phyloP scores from a whole-genome alignment of 1,140 invertebrate species.

The Philopotamus ludificatus region DNA sequence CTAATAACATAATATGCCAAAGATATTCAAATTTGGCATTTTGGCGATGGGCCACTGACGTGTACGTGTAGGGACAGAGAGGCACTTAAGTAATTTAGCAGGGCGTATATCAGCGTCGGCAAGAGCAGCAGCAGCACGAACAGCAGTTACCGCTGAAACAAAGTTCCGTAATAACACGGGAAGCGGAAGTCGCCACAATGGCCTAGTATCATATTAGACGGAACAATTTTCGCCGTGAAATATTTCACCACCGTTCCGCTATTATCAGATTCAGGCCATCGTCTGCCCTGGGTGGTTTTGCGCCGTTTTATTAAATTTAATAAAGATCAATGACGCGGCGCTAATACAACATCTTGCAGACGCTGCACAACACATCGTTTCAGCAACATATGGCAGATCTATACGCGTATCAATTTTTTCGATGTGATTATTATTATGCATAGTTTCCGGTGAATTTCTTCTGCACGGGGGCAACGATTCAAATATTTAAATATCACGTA shows the following conservation, averaged over 20 bases:
- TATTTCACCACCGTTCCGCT: slow-evolving; percentile 10
- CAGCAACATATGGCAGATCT: no score
- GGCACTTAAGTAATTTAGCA: background rate
- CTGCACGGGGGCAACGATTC: no score
- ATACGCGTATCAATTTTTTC: no score
- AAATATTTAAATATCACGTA: no score
- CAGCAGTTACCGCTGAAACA: slow-evolving; percentile 15
- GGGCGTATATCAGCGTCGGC: background rate
- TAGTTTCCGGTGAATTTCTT: no score
- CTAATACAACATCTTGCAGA: no score
- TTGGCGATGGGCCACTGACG: background rate
- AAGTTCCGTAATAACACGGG: slow-evolving; percentile 25
- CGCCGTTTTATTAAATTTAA: no score
- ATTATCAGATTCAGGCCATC: slow-evolving; percentile 15
- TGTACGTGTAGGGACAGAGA: background rate
- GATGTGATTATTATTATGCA: no score
- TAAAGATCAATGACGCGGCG: no score
- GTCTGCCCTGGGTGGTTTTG: background rate
- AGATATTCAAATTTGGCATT: no score
- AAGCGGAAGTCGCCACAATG: slow-evolving; percentile 20
- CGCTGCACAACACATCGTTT: no score
- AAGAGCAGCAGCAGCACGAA: background rate
- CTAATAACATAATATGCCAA: no score
- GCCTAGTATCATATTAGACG: slow-evolving; percentile 23
- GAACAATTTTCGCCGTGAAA: slow-evolving; percentile 16